A percentile compares a stretch with the other conserved stretches of the same genome.
Conservation (phyloP, 1,140 invertebrate species). For the Drosophila seguyi region DNA sequence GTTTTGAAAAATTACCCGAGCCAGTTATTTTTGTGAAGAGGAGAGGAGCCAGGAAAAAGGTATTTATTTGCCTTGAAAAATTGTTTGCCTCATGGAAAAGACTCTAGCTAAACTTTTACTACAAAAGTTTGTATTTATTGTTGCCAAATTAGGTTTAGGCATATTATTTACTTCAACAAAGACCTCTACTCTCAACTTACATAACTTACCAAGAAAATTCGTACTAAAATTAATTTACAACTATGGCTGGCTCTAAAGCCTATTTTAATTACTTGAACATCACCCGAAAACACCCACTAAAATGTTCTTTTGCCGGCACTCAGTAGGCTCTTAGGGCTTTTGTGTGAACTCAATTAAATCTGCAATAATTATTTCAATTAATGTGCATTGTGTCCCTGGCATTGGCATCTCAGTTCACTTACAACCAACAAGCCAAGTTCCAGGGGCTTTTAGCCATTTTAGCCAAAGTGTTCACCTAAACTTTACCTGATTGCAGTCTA, state of each 20-base stretch:
- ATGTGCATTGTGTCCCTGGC: background rate
- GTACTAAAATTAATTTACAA: background rate
- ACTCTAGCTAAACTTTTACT: background rate
- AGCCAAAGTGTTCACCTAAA: background rate
- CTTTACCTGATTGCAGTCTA: background rate
- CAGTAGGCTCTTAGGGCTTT: background rate
- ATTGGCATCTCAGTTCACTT: background rate
- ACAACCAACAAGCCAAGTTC: no score
- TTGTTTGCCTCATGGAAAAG: rapidly evolving
- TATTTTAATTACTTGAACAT: background rate
- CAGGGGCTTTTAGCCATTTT: background rate
- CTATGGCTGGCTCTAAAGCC: background rate
- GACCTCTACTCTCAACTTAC: background rate
- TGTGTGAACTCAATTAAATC: slow-evolving; percentile 9
- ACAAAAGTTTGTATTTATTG: background rate
- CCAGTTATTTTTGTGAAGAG: background rate
- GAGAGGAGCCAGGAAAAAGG: background rate
- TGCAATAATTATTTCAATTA: slow-evolving; percentile 2
- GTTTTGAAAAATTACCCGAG: slow-evolving; percentile 1
- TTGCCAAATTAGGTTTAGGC: no score
- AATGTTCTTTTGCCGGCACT: background rate
- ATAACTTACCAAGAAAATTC: background rate
- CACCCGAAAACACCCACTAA: background rate
- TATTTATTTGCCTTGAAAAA: background rate
- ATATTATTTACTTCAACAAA: background rate